Evolutionary conservation across 2,113 vertebrate genomes (phyloP), one percentile per base, ranked within the genome.

Genomic region (Myrmophylax atrothorax): DNA sequence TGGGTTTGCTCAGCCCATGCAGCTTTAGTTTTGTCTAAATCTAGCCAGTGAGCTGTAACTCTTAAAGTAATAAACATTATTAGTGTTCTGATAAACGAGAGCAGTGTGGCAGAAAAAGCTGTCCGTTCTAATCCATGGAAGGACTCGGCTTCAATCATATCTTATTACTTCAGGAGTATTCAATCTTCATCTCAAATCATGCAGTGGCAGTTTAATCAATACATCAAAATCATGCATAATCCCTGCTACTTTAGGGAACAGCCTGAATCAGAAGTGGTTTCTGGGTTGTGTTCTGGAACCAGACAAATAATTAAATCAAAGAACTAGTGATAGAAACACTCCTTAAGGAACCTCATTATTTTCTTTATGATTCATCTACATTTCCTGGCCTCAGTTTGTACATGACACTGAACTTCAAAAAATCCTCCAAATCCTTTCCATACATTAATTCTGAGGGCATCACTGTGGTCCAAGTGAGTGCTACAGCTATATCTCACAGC

Each of bases 161-260:
- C 89, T 94, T 83, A 89, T 95, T 94, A 60, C 90, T 93, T 94
- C 84, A 64, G 78, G 64, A 38, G 81, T 58, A 82, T 79, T 96
- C 63, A 24, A 68, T 96, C 90, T 96, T 93, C 68, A 92, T 92
- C 88, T 88, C 83, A 75, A 52, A 90, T 86, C 75, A 77, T 55
- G 88, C 77, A 10, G 56, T 49, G 83, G 90, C 93, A 94, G 50
- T 93, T 96, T 59, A 92, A 96, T 96, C 95, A 93, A 96, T 96
- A 93, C 60, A 74, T 90, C 92, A 96, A 95, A 94, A 94, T 60
- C 40, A 14, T 24, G 83, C 72, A 52, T 79, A 60, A 38, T 86
- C 79, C 83, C 69, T 93, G 84, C 77, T 85, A 35, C 85, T 84
- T 63, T 60, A 64, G 80, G 28, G 82, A 90, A 40, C 12, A 81